Evolutionary conservation across 2,797 vertebrate species (phyloP).

Genomic region (Falco rusticolus): DNA sequence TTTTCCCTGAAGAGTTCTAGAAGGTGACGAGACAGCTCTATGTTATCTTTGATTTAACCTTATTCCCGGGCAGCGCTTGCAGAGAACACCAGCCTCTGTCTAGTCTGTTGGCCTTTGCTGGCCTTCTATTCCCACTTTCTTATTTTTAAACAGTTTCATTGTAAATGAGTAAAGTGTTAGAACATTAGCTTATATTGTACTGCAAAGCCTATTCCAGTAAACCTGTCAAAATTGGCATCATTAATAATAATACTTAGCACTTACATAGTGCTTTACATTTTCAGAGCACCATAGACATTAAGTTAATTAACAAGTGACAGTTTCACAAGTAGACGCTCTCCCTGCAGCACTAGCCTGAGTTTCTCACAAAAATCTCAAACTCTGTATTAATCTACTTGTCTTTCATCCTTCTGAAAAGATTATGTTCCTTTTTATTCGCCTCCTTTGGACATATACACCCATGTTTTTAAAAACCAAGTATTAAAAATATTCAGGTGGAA

Average conservation of each 20-base stretch:
- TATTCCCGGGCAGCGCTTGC: background rate
- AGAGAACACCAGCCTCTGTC: background rate
- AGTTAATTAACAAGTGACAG: constrained; percentile 72
- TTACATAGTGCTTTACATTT: constrained; percentile 53
- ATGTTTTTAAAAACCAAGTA: constrained; percentile 50
- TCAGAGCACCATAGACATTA: constrained; percentile 39
- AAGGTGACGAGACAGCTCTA: background rate
- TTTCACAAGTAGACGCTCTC: constrained; percentile 54
- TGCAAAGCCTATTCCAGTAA: constrained; percentile 57
- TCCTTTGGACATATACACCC: constrained; percentile 2
- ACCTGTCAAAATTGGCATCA: constrained; percentile 60
- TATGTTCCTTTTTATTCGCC: constrained; percentile 2
- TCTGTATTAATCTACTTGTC: constrained; percentile 51
- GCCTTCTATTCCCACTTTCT: constrained; percentile 25
- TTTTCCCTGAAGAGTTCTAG: background rate
- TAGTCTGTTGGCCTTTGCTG: constrained; percentile 8
- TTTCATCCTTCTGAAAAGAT: constrained; percentile 62
- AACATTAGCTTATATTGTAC: constrained; percentile 46
- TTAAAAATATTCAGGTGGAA: constrained; percentile 62
- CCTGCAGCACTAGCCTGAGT: constrained; percentile 31
- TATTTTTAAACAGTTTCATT: constrained; percentile 32
- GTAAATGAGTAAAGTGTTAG: constrained; percentile 47
- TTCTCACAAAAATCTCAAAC: constrained; percentile 42
- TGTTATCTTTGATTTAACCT: background rate
- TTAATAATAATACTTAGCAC: constrained; percentile 69